Base-by-base conservation (phyloP, 2,797 vertebrate species). In the Lacerta agilis region DNA sequence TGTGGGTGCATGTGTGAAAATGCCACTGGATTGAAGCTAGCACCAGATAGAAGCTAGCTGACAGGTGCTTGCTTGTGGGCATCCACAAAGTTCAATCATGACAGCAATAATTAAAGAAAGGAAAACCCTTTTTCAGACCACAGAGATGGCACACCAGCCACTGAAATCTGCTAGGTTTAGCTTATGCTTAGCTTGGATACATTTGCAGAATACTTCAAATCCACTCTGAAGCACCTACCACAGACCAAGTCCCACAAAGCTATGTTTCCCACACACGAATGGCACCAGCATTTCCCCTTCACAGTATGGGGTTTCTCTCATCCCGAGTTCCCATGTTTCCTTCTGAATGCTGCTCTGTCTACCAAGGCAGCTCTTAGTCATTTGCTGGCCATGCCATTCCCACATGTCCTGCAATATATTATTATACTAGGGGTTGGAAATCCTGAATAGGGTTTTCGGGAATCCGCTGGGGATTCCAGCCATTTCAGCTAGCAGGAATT, bases 401-500 rank as follows among this genome's bases (percentile, higher is more conserved):
- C 78, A 20, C 49, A 49, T 78, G 27, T 76, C 89, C 71, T 79
- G 7, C 76, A 90, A 41, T 0, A 2, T 69, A 33, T 58, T 61
- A 36, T 89, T 83, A 61, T 6, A 43, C 67, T 71, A 89, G 87
- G 87, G 92, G 90, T 61, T 83, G 90, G 87, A 89, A 89, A 38
- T 71, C 66, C 90, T 84, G 90, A 90, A 82, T 29, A 90, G 87
- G 90, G 81, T 92, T 86, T 88, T 29, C 82, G 87, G 88, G 85
- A 92, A 33, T 15, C 73, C 49, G 92, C 17, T 1, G 84, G 72
- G 72, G 78, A 92, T 89, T 86, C 55, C 78, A 79, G 82, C 80
- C 90, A 79, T 89, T 92, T 91, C 78, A 91, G 87, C 77, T 92
- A 84, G 82, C 81, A 90, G 15, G 76, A 93, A 93, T 25, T 9